Conservation (phyloP, 2,888 invertebrate genomes). For the Drosophila cognata region DNA sequence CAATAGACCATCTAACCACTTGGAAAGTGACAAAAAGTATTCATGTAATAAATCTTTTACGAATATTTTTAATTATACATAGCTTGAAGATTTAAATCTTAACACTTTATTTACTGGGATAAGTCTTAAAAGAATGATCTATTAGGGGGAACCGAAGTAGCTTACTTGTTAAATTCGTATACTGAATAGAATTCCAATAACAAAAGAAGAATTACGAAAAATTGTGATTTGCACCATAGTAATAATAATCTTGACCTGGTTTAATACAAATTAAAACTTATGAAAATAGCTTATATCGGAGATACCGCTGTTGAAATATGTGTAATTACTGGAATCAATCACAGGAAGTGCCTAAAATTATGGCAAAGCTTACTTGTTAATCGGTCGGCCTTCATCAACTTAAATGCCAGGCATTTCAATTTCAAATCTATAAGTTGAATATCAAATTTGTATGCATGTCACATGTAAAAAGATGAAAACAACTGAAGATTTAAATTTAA, state of each 20-base stretch:
- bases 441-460: slow-evolving; percentile 41
- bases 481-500: slow-evolving; percentile 26
- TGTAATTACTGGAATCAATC: slow-evolving; percentile 35
- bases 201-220: background rate
- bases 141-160: background rate
- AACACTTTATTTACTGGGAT: background rate
- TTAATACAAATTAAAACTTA: slow-evolving; percentile 1
- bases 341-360: slow-evolving; percentile 17
- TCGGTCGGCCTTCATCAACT: slow-evolving; percentile 41
- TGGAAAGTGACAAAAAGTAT: background rate
- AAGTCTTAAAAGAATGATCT: background rate
- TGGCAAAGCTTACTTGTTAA: slow-evolving; percentile 46
- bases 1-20: background rate
- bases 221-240: background rate
- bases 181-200: background rate
- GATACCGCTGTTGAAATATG: slow-evolving; percentile 17
- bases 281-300: background rate
- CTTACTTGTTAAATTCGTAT: background rate
- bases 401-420: slow-evolving; percentile 50
- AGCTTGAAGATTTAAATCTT: background rate
- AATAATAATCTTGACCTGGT: slow-evolving; percentile 25
- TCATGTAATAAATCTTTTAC: no score
- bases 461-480: slow-evolving; percentile 14
- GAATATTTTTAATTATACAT: no score
- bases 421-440: slow-evolving; percentile 52